phyloP scores from a whole-genome alignment of 2,113 vertebrate species.

The Corydoras sp. region DNA sequence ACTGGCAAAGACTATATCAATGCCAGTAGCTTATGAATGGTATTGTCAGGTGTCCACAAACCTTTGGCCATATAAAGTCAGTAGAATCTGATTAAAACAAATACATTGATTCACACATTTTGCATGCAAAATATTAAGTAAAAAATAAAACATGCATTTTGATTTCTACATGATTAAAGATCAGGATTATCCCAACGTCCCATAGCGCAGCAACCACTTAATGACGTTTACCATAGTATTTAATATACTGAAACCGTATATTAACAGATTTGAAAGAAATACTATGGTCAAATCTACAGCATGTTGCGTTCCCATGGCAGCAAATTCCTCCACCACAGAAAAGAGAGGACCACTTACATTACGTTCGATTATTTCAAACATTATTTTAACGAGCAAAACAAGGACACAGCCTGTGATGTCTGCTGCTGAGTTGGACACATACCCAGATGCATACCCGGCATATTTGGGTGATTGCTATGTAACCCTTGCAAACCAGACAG shows the following conservation, averaged over 20 bases:
- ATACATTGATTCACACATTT: not conserved
- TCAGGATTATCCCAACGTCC: slow-evolving; percentile 17
- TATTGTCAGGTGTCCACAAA: not conserved
- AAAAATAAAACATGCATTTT: slow-evolving; percentile 28
- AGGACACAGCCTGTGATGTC: slow-evolving; percentile 47
- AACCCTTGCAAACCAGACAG: slow-evolving; percentile 33
- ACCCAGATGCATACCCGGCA: slow-evolving; percentile 36
- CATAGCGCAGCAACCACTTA: slow-evolving; percentile 9
- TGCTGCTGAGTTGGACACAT: slow-evolving; percentile 48
- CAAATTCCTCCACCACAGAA: slow-evolving; percentile 46
- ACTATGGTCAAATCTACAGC: slow-evolving; percentile 1
- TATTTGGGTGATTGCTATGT: slow-evolving; percentile 31
- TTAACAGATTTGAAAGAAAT: slow-evolving; percentile 27
- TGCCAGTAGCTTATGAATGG: too few relatives aligned
- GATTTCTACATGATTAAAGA: slow-evolving; percentile 26
- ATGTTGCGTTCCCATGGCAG: not conserved
- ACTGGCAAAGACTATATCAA: too few relatives aligned
- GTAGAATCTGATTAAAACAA: slow-evolving; percentile 5
- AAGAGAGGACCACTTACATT: slow-evolving; percentile 26
- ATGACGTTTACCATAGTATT: slow-evolving; percentile 11
- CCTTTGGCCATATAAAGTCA: not conserved
- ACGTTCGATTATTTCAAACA: slow-evolving; percentile 42
- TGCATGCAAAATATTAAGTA: slow-evolving; percentile 53
- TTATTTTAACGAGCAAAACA: slow-evolving; percentile 47
- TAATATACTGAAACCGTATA: slow-evolving; percentile 6